These are phyloP conservation scores for Megaleporinus macrocephalus DNA, from an alignment of 2,113 vertebrate species.

Conservation along the genomic window DNA sequence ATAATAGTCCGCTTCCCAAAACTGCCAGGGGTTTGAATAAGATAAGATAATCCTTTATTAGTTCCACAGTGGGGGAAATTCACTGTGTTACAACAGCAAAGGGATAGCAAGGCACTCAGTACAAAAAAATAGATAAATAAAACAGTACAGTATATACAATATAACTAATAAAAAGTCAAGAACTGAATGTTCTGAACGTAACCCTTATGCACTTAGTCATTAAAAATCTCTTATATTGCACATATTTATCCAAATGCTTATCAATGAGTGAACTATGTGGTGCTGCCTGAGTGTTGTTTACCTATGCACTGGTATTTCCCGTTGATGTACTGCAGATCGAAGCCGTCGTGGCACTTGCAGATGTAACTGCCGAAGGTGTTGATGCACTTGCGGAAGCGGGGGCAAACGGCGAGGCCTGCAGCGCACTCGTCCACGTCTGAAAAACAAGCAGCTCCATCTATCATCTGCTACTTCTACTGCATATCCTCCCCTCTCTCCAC, in stretches of 20 bases:
- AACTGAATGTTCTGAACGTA: no score
- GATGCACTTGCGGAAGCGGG: constrained; percentile 89
- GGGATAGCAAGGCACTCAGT: no score
- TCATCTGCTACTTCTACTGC: not conserved
- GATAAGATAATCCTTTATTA: no score
- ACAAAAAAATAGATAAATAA: no score
- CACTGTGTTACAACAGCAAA: no score
- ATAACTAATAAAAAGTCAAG: no score
- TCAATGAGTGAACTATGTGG: not conserved
- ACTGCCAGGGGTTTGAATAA: not conserved
- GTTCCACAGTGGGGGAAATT: no score
- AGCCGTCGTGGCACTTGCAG: constrained; percentile 94
- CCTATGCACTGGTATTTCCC: constrained; percentile 97
- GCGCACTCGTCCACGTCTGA: constrained; percentile 94
- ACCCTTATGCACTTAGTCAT: not conserved
- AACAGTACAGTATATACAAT: no score
- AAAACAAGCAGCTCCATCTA: constrained; percentile 11
- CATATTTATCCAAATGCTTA: not conserved
- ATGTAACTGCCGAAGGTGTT: constrained; percentile 98
- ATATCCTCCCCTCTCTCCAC: not conserved
- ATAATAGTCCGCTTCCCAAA: not conserved
- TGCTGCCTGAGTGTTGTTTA: constrained; percentile 62
- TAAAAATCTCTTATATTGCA: not conserved
- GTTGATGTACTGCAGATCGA: constrained; percentile 90
- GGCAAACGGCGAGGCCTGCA: constrained; percentile 85